Evolutionary conservation across 2,888 invertebrate genomes (phyloP), one percentile per base, ranked within the genome.

Genomic region (Drosophila prolongata): DNA sequence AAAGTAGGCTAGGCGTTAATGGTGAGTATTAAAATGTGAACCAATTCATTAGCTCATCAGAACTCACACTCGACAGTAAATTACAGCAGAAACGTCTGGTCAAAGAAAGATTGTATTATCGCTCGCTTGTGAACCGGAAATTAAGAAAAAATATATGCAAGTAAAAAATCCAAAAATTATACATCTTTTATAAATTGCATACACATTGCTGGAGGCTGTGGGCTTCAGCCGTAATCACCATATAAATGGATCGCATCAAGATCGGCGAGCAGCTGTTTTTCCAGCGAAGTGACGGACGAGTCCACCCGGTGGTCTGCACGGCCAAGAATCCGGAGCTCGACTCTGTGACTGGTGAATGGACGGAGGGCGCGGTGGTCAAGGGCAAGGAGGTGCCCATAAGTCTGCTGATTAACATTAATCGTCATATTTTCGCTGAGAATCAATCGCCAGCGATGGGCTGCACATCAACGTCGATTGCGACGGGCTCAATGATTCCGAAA

Each of bases 201-300:
- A 57, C 54, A 30, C 42, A 10, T 8, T 9, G 11, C 16, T 16
- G 30, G 14, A 9, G 9, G 14, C 52, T 35, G 9, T 6, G n/a
- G 37, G 34, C 14, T 16, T 53, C 3, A 27, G 30, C 27, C 16
- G 13, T 0, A 16, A 34, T 9, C 16, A 14, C 11, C 8, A 19
- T 44, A 52, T 37, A 43, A 44, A 80, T 80, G 85, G 79, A 80
- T 34, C 53, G 44, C n/a, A 16, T 80, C 34, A 6, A 10, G 16
- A 40, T 80, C 13, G 80, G 81, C 19, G 66, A 76, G 6, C 38
- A 54, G 44, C 30, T 80, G 6, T 64, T 38, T 10, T 76, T 78
- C 13, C 37, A 27, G 6, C 67, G 80, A 2, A 52, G 79, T 10
- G 76, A 81, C 59, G 80, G 85, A 10, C 73, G 85, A 1, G 19